These are phyloP conservation scores for Athrips mouffetella DNA, from an alignment of 2,888 invertebrate genomes.

Conservation along the genomic window DNA sequence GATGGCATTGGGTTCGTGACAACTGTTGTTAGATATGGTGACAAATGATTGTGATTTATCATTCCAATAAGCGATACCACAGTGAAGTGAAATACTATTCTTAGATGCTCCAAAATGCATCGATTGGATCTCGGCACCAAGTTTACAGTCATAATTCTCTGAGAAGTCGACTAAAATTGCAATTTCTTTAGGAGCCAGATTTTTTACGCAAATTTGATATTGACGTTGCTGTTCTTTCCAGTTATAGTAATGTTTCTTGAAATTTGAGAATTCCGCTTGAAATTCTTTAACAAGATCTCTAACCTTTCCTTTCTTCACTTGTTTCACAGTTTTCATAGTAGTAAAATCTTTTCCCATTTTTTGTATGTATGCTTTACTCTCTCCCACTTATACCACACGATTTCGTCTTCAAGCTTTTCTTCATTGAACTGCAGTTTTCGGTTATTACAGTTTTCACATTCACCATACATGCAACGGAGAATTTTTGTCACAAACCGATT, in stretches of 20 bases:
- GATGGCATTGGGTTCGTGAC: constrained; percentile 21
- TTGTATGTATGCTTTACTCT: background rate
- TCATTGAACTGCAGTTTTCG: background rate
- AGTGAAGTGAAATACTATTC: constrained; percentile 20
- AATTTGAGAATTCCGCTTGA: background rate
- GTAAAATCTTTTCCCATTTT: background rate
- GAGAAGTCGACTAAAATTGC: constrained; percentile 13
- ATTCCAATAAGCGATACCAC: constrained; percentile 20
- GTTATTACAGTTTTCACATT: background rate
- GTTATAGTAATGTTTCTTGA: background rate
- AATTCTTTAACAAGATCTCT: background rate
- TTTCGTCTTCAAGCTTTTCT: background rate
- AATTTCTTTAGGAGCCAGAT: background rate
- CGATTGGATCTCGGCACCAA: constrained; percentile 21
- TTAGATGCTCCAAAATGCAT: constrained; percentile 27
- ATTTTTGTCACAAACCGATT: constrained; percentile 1
- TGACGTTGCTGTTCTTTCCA: background rate
- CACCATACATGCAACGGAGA: background rate
- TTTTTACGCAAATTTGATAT: background rate
- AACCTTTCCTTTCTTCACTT: background rate
- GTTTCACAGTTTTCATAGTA: background rate
- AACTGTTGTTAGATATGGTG: constrained; percentile 21
- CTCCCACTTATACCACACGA: background rate
- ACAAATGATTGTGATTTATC: constrained; percentile 16
- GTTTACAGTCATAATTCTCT: constrained; percentile 25